Evolutionary conservation across 2,888 invertebrate species (phyloP).

Genomic region (Tanaodytes sp.): DNA sequence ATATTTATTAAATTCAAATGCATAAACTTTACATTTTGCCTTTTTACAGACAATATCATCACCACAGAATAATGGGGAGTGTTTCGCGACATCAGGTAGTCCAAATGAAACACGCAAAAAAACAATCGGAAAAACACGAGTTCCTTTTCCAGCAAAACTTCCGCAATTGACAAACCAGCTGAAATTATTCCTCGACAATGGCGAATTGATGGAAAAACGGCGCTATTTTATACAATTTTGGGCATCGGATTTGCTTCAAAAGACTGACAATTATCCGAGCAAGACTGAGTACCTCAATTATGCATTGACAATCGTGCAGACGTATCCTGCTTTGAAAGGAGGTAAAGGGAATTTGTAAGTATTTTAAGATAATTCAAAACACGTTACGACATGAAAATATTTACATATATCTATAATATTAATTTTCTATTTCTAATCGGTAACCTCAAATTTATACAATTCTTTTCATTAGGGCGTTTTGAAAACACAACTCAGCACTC

Average conservation of each 20-base stretch:
- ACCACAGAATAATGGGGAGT: too few species aligned
- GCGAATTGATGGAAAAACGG: neutral
- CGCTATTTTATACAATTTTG: neutral
- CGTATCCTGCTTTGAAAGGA: neutral
- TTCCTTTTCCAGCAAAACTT: neutral
- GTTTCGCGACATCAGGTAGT: too few species aligned
- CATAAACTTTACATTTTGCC: too few species aligned
- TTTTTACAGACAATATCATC: too few species aligned
- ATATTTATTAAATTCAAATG: too few species aligned
- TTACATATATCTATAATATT: too few species aligned
- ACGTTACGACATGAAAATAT: too few species aligned
- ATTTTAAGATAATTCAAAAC: too few species aligned
- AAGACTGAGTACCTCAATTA: neutral
- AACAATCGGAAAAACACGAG: neutral
- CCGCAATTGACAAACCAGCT: neutral
- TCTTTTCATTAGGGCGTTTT: conserved; percentile 12
- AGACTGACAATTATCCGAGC: neutral
- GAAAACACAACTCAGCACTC: neutral
- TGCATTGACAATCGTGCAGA: neutral
- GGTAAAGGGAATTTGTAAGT: too few species aligned
- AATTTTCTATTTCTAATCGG: too few species aligned
- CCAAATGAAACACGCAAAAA: too few species aligned
- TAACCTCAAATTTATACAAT: too few species aligned
- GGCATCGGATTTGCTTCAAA: neutral
- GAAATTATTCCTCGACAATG: neutral